phyloP scores from a whole-genome alignment of 2,113 vertebrate genomes.

The Pelecanus crispus region DNA sequence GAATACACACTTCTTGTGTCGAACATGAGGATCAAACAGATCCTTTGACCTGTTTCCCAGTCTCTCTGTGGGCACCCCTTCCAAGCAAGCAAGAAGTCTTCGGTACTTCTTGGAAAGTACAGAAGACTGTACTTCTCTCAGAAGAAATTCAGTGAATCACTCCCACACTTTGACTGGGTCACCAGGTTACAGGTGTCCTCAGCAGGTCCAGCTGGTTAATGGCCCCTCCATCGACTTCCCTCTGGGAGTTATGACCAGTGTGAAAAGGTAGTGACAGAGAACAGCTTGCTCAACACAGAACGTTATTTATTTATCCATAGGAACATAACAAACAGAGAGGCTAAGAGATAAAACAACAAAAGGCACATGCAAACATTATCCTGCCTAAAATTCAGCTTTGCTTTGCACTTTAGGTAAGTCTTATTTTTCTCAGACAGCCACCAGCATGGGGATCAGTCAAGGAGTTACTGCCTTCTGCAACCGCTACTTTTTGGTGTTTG shows the following conservation, averaged over 20 bases:
- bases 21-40: background rate
- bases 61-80: background rate
- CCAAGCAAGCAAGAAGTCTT: background rate
- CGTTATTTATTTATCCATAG: constrained; percentile 57
- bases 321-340: constrained; percentile 30
- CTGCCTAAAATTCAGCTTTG: background rate
- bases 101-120: background rate
- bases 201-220: constrained; percentile 47
- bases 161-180: background rate
- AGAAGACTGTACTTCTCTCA: background rate
- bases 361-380: background rate
- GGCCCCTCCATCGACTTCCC: constrained; percentile 26
- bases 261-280: constrained; percentile 55
- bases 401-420: background rate
- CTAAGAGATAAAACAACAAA: constrained; percentile 15
- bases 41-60: background rate
- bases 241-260: constrained; percentile 12
- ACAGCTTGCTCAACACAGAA: constrained; percentile 39
- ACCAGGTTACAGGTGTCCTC: constrained; percentile 56
- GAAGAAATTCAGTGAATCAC: background rate
- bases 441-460: background rate
- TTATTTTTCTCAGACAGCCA: background rate
- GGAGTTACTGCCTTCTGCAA: background rate
- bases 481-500: background rate
- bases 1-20: background rate